phyloP scores from a whole-genome alignment of 2,797 vertebrate species.

The Megaceryle alcyon region DNA sequence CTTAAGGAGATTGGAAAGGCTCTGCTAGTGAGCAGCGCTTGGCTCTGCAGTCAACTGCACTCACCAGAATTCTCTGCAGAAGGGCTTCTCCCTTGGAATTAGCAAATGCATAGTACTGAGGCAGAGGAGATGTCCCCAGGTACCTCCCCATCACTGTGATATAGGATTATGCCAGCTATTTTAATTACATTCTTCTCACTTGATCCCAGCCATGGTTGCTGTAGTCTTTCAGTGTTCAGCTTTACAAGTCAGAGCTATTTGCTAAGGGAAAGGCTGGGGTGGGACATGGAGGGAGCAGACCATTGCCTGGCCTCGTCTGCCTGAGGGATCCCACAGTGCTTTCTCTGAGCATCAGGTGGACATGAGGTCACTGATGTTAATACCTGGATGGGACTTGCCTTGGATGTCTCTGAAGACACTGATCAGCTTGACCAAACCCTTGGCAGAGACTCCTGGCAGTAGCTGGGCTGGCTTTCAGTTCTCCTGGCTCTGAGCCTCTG shows the following conservation, averaged over 20 bases:
- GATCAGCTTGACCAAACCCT: background rate
- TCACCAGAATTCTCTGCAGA: background rate
- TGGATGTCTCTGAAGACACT: background rate
- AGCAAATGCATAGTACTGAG: background rate
- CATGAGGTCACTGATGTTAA: accelerated
- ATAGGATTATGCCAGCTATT: accelerated
- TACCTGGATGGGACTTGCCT: background rate
- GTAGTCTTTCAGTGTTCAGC: background rate
- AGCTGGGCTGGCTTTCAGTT: background rate
- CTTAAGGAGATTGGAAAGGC: background rate
- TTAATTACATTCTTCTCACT: background rate
- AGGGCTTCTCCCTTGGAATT: background rate
- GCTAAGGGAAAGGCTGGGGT: background rate
- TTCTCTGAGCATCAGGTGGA: background rate
- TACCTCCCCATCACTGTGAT: accelerated
- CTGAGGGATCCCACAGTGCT: background rate
- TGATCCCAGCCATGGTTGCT: background rate
- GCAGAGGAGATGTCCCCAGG: background rate
- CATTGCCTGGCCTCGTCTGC: background rate
- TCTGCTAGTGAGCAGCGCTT: accelerated
- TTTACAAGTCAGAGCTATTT: background rate
- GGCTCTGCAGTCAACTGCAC: background rate
- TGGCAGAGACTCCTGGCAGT: background rate
- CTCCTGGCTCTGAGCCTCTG: slow-evolving; percentile 6
- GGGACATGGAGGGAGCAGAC: background rate